These are phyloP conservation scores for Montipora cactus DNA, from an alignment of 64 coral and sea anemone genomes.

Conservation along the genomic window DNA sequence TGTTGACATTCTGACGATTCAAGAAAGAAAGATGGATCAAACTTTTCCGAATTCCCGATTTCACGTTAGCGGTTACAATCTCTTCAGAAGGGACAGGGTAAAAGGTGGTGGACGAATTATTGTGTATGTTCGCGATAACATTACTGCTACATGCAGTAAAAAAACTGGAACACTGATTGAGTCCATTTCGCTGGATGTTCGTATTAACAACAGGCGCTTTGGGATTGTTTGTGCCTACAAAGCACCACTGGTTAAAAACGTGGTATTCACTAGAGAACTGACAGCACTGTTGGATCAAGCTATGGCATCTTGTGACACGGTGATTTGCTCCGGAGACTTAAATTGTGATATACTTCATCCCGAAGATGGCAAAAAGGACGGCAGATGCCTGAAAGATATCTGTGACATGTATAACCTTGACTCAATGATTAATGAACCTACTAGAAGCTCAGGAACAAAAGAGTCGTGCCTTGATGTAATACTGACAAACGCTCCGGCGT, in stretches of 20 bases:
- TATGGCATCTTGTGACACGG: conserved; percentile 15
- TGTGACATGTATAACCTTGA: conserved; percentile 54
- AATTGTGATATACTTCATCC: conserved; percentile 49
- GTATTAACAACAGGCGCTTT: conserved; percentile 17
- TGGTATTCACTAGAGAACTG: conserved; percentile 27
- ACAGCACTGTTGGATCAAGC: conserved; percentile 29
- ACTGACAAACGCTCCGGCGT: conserved; percentile 35
- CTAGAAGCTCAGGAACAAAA: conserved; percentile 39
- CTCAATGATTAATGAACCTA: conserved; percentile 34
- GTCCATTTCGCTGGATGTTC: conserved; percentile 7
- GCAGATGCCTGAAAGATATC: conserved; percentile 55
- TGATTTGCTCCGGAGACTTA: conserved; percentile 37
- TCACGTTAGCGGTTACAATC: too few species aligned
- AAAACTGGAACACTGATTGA: neutral
- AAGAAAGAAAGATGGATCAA: too few species aligned
- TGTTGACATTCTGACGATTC: too few species aligned
- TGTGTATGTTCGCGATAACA: neutral
- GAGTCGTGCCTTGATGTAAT: conserved; percentile 44
- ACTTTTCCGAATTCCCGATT: too few species aligned
- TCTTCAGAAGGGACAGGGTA: neutral
- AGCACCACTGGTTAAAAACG: conserved; percentile 31
- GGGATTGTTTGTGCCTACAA: conserved; percentile 42
- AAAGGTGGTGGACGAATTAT: neutral
- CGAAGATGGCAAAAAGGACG: conserved; percentile 35
- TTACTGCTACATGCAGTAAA: neutral